Evolutionary conservation across 2,113 vertebrate genomes (phyloP).

Genomic region (Chlamydotis undulata): DNA sequence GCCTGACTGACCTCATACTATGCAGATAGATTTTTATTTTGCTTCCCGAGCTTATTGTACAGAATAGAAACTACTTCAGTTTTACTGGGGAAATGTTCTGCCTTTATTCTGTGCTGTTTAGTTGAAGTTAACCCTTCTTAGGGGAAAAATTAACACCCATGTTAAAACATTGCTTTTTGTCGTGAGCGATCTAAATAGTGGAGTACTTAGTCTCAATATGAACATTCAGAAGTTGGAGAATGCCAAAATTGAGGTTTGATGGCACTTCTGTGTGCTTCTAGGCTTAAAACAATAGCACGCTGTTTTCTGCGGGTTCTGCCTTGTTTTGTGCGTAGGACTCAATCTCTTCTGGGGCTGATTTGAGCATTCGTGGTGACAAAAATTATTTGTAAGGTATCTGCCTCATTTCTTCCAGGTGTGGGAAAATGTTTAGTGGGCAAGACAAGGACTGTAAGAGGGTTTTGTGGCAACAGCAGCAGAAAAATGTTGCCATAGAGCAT

Average conservation of each 20-base stretch:
- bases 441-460: not conserved
- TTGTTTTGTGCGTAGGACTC: rapidly evolving
- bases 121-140: not conserved
- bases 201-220: not conserved
- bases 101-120: not conserved
- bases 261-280: not conserved
- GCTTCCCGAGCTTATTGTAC: not conserved
- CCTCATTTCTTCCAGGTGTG: not conserved
- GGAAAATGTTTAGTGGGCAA: not conserved
- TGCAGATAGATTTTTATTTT: conserved; percentile 5
- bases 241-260: not conserved
- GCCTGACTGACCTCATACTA: not conserved
- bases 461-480: not conserved
- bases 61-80: not conserved
- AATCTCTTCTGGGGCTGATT: not conserved
- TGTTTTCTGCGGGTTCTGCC: not conserved
- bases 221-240: not conserved
- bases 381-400: not conserved
- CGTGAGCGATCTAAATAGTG: not conserved
- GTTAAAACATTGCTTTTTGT: not conserved
- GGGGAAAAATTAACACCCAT: not conserved
- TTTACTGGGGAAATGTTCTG: not conserved
- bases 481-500: not conserved
- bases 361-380: not conserved
- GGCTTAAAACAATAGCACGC: rapidly evolving